Conservation (phyloP, 2,888 invertebrate genomes). For the Leptinotarsa juncta region DNA sequence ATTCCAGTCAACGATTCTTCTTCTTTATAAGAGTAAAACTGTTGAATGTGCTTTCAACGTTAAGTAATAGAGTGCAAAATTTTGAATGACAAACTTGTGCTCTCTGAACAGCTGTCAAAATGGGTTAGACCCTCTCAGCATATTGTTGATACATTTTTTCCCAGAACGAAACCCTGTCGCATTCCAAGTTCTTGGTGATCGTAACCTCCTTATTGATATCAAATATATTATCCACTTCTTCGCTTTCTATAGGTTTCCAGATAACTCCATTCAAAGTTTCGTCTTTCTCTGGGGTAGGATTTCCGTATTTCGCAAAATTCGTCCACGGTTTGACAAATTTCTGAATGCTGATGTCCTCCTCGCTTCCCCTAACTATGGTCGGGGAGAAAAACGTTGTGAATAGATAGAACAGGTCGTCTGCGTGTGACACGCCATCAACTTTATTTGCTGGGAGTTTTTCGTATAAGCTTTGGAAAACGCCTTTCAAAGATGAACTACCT, state of each 20-base stretch:
- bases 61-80: too few relatives aligned
- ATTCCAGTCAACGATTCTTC: too few relatives aligned
- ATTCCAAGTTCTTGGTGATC: constrained; percentile 52
- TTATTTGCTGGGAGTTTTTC: constrained; percentile 44
- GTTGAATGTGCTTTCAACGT: too few relatives aligned
- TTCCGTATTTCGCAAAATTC: constrained; percentile 58
- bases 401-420: constrained; percentile 58
- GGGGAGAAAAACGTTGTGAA: constrained; percentile 53
- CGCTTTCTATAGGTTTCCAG: constrained; percentile 54
- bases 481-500: constrained; percentile 45
- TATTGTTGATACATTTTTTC: constrained; percentile 51
- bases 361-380: constrained; percentile 45
- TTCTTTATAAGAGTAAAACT: too few relatives aligned
- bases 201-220: constrained; percentile 56
- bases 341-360: constrained; percentile 54
- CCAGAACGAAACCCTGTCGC: constrained; percentile 58
- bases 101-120: too few relatives aligned
- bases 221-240: constrained; percentile 52
- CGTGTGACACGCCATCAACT: constrained; percentile 56
- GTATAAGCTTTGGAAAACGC: constrained; percentile 41
- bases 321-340: constrained; percentile 60
- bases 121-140: constrained; percentile 1
- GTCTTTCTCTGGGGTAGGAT: constrained; percentile 54
- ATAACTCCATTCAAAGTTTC: constrained; percentile 49
- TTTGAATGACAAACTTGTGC: too few relatives aligned